Conservation (phyloP, 2,113 vertebrate species). For the Syrrhaptes paradoxus region DNA sequence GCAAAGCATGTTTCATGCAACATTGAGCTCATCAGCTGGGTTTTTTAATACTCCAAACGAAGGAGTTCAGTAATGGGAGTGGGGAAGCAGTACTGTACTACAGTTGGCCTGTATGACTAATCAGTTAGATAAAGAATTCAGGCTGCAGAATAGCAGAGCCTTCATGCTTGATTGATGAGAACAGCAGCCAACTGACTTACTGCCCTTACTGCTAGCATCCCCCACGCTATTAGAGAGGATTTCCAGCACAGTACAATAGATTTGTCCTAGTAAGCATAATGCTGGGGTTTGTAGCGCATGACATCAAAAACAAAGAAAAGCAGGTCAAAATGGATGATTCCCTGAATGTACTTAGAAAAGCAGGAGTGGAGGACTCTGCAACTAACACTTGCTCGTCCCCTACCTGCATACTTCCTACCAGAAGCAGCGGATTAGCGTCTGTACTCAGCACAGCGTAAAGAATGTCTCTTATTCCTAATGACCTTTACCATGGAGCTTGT, state of each 20-base stretch:
- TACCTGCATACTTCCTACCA: not conserved
- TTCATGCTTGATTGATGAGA: conserved; percentile 64
- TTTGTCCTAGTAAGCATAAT: conserved; percentile 28
- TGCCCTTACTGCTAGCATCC: conserved; percentile 39
- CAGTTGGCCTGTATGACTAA: conserved; percentile 58
- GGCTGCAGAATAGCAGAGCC: conserved; percentile 41
- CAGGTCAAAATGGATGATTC: conserved; percentile 17
- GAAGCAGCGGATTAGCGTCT: not conserved
- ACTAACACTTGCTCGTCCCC: not conserved
- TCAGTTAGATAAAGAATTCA: conserved; percentile 57
- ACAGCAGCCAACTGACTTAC: conserved; percentile 55
- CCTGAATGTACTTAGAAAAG: not conserved
- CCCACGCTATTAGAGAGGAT: not conserved
- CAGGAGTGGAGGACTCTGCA: not conserved
- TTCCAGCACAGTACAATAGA: conserved; percentile 31
- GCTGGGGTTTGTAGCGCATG: not conserved
- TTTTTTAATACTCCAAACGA: not conserved
- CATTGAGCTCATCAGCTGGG: conserved; percentile 2
- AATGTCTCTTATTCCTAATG: not conserved
- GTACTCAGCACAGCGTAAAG: not conserved
- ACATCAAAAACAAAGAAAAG: conserved; percentile 35
- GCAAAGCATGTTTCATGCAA: not conserved
- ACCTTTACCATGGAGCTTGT: conserved; percentile 16
- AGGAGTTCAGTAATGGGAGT: not conserved
- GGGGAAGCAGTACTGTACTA: not conserved